These are phyloP conservation scores for Aethina tumida DNA, from an alignment of 1,140 invertebrate species.

Conservation along the genomic window DNA sequence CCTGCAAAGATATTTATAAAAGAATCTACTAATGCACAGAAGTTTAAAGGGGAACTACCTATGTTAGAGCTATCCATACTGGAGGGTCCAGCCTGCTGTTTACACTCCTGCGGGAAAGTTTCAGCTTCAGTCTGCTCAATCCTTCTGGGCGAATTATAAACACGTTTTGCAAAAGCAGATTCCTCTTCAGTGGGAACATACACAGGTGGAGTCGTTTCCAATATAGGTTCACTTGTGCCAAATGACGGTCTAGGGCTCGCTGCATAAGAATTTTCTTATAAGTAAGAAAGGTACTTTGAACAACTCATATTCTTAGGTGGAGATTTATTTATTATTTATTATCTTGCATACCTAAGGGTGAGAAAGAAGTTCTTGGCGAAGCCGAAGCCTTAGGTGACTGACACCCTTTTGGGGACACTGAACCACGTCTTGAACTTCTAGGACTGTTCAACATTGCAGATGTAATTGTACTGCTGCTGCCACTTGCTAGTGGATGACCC, in stretches of 20 bases:
- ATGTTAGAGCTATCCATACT: conserved; percentile 14
- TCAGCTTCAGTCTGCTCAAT: conserved; percentile 18
- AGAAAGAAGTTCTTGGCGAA: conserved; percentile 26
- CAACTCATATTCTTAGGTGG: neutral
- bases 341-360: conserved; percentile 18
- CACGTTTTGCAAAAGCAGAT: conserved; percentile 18
- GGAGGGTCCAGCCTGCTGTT: conserved; percentile 22
- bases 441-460: conserved; percentile 31
- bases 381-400: conserved; percentile 26
- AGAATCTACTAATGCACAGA: neutral
- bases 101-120: conserved; percentile 14
- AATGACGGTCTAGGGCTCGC: conserved; percentile 22
- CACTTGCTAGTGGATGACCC: conserved; percentile 24
- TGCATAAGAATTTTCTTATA: conserved; percentile 7
- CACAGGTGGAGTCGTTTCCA: conserved; percentile 17
- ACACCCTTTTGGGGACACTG: conserved; percentile 30
- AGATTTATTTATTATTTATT: neutral
- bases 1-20: conserved; percentile 30
- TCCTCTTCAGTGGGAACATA: conserved; percentile 26
- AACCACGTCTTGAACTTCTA: conserved; percentile 26
- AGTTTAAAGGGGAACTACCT: conserved; percentile 12
- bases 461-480: conserved; percentile 33
- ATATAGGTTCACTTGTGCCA: conserved; percentile 9
- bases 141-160: conserved; percentile 21
- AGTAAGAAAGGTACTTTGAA: conserved; percentile 3